Evolutionary conservation across 2,888 invertebrate genomes (phyloP).

Genomic region (Cylloceria caligata): DNA sequence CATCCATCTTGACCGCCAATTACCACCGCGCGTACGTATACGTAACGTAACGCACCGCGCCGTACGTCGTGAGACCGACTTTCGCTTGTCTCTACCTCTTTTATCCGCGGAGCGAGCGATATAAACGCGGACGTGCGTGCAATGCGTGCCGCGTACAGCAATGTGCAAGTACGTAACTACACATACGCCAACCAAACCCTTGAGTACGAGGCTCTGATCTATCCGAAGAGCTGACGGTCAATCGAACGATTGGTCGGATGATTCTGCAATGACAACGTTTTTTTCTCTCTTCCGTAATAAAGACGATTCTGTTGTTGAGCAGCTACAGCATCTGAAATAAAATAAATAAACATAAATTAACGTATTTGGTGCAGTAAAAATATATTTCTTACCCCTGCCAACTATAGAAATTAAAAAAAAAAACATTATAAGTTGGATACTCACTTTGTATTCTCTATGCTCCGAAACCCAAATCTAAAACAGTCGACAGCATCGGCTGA

Average conservation of each 20-base stretch:
- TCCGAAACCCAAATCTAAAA: constrained; percentile 50
- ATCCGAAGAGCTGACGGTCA: not conserved
- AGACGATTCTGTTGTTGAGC: constrained; percentile 6
- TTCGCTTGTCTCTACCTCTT: not conserved
- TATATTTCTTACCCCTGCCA: not conserved
- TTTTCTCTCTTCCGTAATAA: constrained; percentile 8
- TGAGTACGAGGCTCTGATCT: constrained; percentile 1
- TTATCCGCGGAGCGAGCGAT: constrained; percentile 64
- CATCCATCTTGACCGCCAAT: constrained; percentile 83
- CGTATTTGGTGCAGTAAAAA: not conserved
- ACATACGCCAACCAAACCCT: constrained; percentile 33
- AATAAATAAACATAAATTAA: constrained; percentile 3
- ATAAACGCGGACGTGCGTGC: constrained; percentile 64
- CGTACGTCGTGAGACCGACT: constrained; percentile 1
- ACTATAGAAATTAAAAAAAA: not conserved
- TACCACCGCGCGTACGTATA: constrained; percentile 73
- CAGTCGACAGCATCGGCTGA: constrained; percentile 44
- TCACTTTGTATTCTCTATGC: constrained; percentile 4
- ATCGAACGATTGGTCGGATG: not conserved
- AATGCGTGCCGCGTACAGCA: constrained; percentile 18
- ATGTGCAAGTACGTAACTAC: constrained; percentile 49
- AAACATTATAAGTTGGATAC: not conserved
- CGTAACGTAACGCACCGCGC: constrained; percentile 11
- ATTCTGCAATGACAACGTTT: constrained; percentile 3
- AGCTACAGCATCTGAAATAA: not conserved